These are phyloP conservation scores for Limonius californicus DNA, from an alignment of 1,140 invertebrate genomes.

Conservation along the genomic window DNA sequence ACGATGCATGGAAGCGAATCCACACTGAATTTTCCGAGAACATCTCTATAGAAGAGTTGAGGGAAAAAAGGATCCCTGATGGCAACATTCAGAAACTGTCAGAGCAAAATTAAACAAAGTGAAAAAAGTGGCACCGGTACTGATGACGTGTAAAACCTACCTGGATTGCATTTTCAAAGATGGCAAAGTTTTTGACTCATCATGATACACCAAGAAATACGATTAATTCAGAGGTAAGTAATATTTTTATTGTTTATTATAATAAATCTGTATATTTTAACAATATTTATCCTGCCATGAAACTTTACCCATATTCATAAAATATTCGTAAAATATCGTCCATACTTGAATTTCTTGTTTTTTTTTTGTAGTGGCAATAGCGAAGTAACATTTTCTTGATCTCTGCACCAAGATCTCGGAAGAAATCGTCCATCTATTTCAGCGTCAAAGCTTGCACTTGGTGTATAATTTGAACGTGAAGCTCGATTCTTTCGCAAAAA, in stretches of 20 bases:
- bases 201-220: conserved; percentile 9
- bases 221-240: not conserved
- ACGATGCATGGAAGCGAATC: conserved; percentile 24
- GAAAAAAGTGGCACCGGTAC: conserved; percentile 5
- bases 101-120: conserved; percentile 1
- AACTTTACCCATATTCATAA: conserved; percentile 18
- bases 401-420: conserved; percentile 9
- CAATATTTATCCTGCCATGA: conserved; percentile 21
- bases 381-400: conserved; percentile 14
- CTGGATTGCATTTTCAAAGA: conserved; percentile 15
- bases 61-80: conserved; percentile 1
- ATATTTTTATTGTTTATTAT: conserved; percentile 2
- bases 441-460: not conserved
- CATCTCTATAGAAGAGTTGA: conserved; percentile 8
- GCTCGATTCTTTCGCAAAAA: conserved; percentile 3
- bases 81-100: conserved; percentile 2
- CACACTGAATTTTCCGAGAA: conserved; percentile 17
- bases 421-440: not conserved
- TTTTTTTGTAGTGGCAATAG: conserved; percentile 13
- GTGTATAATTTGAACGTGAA: conserved; percentile 10
- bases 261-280: conserved; percentile 11
- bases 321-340: conserved; percentile 19
- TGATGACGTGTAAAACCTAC: conserved; percentile 4
- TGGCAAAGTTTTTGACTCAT: conserved; percentile 10
- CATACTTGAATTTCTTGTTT: conserved; percentile 10